Percentiles rank a stretch among this genome's conserved stretches.
phyloP scores from a whole-genome alignment of 2,113 vertebrate genomes.

The Austrofundulus limnaeus region DNA sequence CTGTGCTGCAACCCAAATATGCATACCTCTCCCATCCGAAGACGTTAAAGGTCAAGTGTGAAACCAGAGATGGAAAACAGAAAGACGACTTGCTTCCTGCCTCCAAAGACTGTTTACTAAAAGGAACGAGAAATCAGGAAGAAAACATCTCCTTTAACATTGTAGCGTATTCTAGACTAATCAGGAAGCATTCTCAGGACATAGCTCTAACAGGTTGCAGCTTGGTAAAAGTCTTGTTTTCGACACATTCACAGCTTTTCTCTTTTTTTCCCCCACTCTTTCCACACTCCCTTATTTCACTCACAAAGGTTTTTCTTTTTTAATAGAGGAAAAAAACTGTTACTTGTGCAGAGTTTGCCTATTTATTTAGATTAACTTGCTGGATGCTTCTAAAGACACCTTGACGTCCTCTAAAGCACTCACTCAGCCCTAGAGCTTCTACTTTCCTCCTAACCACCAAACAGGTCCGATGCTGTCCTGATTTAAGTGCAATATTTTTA shows the following conservation, averaged over 20 bases:
- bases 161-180: slow-evolving; percentile 72
- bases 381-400: slow-evolving; percentile 74
- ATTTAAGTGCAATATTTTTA: slow-evolving; percentile 92
- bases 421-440: slow-evolving; percentile 75
- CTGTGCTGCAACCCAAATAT: slow-evolving; percentile 37
- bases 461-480: slow-evolving; percentile 77
- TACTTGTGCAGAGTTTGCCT: slow-evolving; percentile 77
- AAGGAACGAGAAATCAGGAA: slow-evolving; percentile 37
- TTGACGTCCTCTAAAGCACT: slow-evolving; percentile 74
- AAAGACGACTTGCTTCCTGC: slow-evolving; percentile 47
- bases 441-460: slow-evolving; percentile 66
- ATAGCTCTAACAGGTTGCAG: slow-evolving; percentile 69
- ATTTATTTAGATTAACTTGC: slow-evolving; percentile 91
- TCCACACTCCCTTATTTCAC: slow-evolving; percentile 71
- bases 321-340: slow-evolving; percentile 48
- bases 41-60: slow-evolving; percentile 38
- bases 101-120: slow-evolving; percentile 68
- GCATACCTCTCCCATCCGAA: slow-evolving; percentile 44
- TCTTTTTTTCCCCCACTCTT: slow-evolving; percentile 46
- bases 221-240: slow-evolving; percentile 62
- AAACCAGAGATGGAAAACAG: slow-evolving; percentile 29
- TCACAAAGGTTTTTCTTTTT: slow-evolving; percentile 47
- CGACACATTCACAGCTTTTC: slow-evolving; percentile 22
- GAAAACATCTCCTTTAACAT: slow-evolving; percentile 60
- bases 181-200: slow-evolving; percentile 80